Base-by-base conservation (phyloP, 2,888 invertebrate genomes). In the Acanthoscelides obtectus region DNA sequence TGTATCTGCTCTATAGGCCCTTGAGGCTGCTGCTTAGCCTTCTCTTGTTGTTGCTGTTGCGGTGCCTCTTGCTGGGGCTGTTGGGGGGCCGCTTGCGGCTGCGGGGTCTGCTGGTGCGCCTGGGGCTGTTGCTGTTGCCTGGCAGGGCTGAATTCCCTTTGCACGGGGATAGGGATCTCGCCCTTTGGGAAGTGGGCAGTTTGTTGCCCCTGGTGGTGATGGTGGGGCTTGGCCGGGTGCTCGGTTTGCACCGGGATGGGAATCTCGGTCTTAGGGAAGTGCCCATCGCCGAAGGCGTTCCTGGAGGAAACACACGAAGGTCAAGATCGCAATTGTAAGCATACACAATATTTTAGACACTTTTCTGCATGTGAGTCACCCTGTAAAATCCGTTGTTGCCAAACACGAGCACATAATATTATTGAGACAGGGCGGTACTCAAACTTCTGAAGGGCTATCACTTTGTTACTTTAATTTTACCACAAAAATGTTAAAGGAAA, bases 1-100 rank as follows among this genome's bases (percentile, higher is more conserved):
- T 93, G 92, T 70, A 97, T 94, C 83, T 91, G 91, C 70, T 92
- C 90, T 74, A 96, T 89, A 1, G 94, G 92, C 82, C 93, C 92
- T 76, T 90, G 76, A 0, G 87, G 84, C 68, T 85, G 87, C 72
- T 85, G 86, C 2, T 85, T 84, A 22, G 83, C 85, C 0, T 84
- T 86, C 72, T 86, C 87, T 17, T 86, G 87, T 73, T 85, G 86
- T 0, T 85, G 83, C 27, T 83, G 84, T 69, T 86, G 84, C 6
- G 87, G 87, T 25, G 74, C 77, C 64, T 67, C n/a, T 63, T 67
- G 67, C 20, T 79, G 79, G 22, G 74, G 77, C 21, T 82, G 77
- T 20, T 83, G 79, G 67, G 83, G 84, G 2, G 25, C 25, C 66
- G 83, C 85, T 68, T 83, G 82, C 5, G 82, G 78, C 19, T 66